Base-by-base conservation (phyloP, 2,888 invertebrate genomes). In the Junonia oenone region DNA sequence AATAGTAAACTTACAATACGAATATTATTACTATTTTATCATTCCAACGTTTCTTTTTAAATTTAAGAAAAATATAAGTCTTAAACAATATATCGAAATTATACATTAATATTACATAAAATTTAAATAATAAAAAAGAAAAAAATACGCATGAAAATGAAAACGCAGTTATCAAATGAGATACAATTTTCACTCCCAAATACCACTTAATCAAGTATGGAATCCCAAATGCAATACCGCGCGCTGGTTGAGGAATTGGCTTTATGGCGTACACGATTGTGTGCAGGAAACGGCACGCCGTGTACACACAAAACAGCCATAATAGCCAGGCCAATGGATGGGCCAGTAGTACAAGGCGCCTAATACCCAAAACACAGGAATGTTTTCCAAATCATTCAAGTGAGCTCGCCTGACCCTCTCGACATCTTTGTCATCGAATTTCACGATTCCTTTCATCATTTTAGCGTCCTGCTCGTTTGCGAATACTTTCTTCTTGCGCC, bases 371-470 rank as follows among this genome's bases (percentile, higher is more conserved):
- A 94, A 95, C 1, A 91, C 87, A 0, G 93, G 90, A 47, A 95
- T 94, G 74, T 94, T 95, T 78, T 95, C 95, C 73, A 95, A 72
- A 74, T 95, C 95, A 68, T 95, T 95, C 64, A 91, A 83, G 71
- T 95, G 94, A 6, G 93, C 94, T 70, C 93, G 78, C 0, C 89
- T 73, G 1, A 82, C 54, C 8, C 89, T 73, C 66, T 90, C 89
- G 14, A 90, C 71, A 0, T 61, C 66, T 0, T 74, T 76, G 55
- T 88, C 82, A 37, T 84, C 86, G 55, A 61, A 76, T 66, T 81
- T 87, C 51, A 90, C 79, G 60, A 79, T 79, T 8, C 79, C 79
- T 47, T 66, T 73, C 2, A 69, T 33, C 1, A 46, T 1, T 61
- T 72, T 77, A 0, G 81, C 75, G 57, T 86, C 86, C 59, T 88